Evolutionary conservation across 1,140 invertebrate species (phyloP), one percentile per base, ranked within the genome.

Genomic region (Cataglyphis hispanica): DNA sequence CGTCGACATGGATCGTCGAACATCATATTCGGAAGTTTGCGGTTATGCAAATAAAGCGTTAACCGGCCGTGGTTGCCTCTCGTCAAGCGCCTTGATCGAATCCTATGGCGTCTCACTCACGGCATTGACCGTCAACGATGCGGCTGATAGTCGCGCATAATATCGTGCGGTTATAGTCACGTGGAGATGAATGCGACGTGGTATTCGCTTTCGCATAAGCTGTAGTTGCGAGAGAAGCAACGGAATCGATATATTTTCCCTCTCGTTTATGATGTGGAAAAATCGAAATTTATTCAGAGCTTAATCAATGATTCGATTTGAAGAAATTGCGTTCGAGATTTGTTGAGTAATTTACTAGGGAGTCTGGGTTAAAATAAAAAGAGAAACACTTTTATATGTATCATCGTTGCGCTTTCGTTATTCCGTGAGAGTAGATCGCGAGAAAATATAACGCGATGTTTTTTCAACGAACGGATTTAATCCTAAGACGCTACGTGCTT

Each of bases 81-180:
- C 76, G 19, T 43, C 53, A 22, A 50, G 50, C 78, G 56, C 25
- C 53, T 83, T 74, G 78, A 83, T 83, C 78, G 78, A 83, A 83
- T 83, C 53, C 78, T 83, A 83, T 34, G 61, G 50, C 77, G 46
- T 70, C 50, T 43, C 66, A 46, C 19, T 69, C 43, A 60, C 61
- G 80, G 80, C 85, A 84, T 80, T 86, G 66, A 74, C 77, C 64
- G 80, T 34, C 43, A 84, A 64, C 85, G 80, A 74, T 84, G 85
- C 67, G 76, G 58, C 81, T 81, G 84, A 86, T 84, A 84, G 40
- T 50, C 50, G 78, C 27, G 60, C 72, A 72, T 89, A 80, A 87
- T 74, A 81, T 72, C 40, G 67, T 64, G 56, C 70, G 83, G 70
- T 90, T 90, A 84, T 90, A 75, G 72, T 87, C 89, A 86, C 89